These are phyloP conservation scores for Cercopithecus neglectus DNA, from an alignment of 2,797 vertebrate species.

Conservation along the genomic window DNA sequence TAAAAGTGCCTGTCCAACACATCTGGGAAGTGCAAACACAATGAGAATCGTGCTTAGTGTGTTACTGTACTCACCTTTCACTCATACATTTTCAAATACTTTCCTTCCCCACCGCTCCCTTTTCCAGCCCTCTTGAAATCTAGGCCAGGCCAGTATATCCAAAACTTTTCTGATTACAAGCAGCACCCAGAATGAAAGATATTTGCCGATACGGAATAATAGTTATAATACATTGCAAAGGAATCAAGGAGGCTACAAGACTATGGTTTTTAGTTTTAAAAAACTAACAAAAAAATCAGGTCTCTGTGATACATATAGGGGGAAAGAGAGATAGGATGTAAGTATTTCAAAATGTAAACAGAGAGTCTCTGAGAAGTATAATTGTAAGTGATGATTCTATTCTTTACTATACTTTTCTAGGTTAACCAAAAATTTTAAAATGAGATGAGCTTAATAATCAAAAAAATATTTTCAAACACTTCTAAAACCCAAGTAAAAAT, in stretches of 20 bases:
- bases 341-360: background rate
- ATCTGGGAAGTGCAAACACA: background rate
- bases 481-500: background rate
- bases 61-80: slow-evolving; percentile 55
- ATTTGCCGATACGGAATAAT: background rate
- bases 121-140: slow-evolving; percentile 34
- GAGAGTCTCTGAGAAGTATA: background rate
- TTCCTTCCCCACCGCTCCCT: background rate
- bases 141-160: slow-evolving; percentile 13
- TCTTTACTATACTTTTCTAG: background rate
- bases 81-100: slow-evolving; percentile 31
- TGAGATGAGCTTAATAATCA: background rate
- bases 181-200: background rate
- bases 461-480: background rate
- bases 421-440: background rate
- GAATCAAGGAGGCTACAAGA: background rate
- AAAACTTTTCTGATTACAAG: slow-evolving; percentile 1
- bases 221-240: background rate
- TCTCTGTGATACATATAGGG: background rate
- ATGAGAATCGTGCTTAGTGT: background rate
- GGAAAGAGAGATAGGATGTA: background rate
- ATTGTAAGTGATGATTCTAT: background rate
- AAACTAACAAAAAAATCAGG: background rate
- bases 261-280: background rate
- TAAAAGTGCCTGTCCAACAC: background rate